Evolutionary conservation across 2,888 invertebrate species (phyloP).

Genomic region (Criorhina ranunculi): DNA sequence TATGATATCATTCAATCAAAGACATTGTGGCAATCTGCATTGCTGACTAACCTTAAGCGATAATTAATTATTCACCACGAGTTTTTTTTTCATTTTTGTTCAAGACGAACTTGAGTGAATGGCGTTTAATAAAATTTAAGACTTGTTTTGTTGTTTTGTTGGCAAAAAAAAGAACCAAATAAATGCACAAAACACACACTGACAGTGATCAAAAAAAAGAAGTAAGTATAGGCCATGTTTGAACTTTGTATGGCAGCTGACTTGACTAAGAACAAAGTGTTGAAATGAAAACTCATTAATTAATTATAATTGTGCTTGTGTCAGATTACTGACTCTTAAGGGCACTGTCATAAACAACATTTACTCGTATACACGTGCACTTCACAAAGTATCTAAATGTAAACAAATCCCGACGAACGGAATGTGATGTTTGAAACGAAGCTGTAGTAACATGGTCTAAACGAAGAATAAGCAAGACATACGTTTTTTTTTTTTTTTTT

Average conservation of each 20-base stretch:
- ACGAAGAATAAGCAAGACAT: not conserved
- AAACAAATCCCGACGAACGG: slow-evolving; percentile 69
- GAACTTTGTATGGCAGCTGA: slow-evolving; percentile 11
- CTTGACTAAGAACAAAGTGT: slow-evolving; percentile 54
- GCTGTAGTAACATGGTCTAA: slow-evolving; percentile 40
- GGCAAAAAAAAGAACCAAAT: slow-evolving; percentile 15
- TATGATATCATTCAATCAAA: slow-evolving; percentile 63
- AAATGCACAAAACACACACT: slow-evolving; percentile 31
- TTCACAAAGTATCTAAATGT: slow-evolving; percentile 44
- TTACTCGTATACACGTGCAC: slow-evolving; percentile 63
- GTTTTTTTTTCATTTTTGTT: slow-evolving; percentile 10
- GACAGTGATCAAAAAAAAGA: slow-evolving; percentile 52
- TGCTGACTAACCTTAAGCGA: slow-evolving; percentile 26
- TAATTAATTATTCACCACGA: slow-evolving; percentile 38
- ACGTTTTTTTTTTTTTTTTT: slow-evolving; percentile 9
- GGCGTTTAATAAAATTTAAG: slow-evolving; percentile 11
- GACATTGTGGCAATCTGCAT: slow-evolving; percentile 28
- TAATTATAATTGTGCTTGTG: slow-evolving; percentile 49
- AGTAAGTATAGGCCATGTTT: slow-evolving; percentile 4
- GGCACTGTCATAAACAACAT: slow-evolving; percentile 44
- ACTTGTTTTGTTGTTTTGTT: slow-evolving; percentile 45
- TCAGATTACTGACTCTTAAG: slow-evolving; percentile 25
- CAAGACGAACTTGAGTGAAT: slow-evolving; percentile 10
- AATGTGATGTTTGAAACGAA: slow-evolving; percentile 52
- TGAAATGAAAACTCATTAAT: slow-evolving; percentile 63